Conservation (phyloP, 1,140 invertebrate species). For the Panulirus ornatus region DNA sequence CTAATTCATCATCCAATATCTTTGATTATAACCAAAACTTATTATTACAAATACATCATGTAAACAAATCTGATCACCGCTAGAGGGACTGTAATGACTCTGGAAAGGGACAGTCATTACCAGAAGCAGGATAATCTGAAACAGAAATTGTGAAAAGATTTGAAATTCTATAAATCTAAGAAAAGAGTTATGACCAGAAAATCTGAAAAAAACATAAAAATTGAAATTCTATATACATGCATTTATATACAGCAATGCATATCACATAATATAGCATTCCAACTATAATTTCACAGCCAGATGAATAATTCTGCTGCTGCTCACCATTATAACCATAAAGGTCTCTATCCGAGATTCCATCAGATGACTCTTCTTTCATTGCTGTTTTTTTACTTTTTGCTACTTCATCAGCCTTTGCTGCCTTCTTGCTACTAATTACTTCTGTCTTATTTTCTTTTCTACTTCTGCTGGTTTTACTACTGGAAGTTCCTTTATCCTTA, state of each 20-base stretch:
- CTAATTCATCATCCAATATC: not conserved
- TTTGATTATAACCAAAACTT: not conserved
- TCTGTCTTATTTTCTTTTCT: not conserved
- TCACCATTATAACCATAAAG: slow-evolving; percentile 15
- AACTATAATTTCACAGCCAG: too few species aligned
- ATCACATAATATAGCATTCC: too few species aligned
- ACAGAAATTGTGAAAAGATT: not conserved
- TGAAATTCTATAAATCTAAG: too few species aligned
- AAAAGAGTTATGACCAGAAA: too few species aligned
- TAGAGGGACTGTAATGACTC: not conserved
- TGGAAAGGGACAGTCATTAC: slow-evolving; percentile 19
- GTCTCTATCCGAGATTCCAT: slow-evolving; percentile 23
- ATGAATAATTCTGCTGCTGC: too few species aligned
- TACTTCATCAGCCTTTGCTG: not conserved
- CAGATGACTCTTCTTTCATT: not conserved
- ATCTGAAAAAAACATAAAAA: not conserved
- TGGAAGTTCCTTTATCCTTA: not conserved
- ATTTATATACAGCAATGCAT: not conserved
- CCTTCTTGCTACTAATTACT: too few species aligned
- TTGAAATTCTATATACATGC: too few species aligned
- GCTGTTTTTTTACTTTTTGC: not conserved
- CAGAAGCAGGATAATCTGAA: not conserved
- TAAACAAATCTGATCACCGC: not conserved
- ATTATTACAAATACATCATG: not conserved
- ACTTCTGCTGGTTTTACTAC: not conserved